Percentiles rank a stretch among this genome's conserved stretches.
Evolutionary conservation across 2,888 invertebrate species (phyloP).

Genomic region (Eupithecia exiguata): DNA sequence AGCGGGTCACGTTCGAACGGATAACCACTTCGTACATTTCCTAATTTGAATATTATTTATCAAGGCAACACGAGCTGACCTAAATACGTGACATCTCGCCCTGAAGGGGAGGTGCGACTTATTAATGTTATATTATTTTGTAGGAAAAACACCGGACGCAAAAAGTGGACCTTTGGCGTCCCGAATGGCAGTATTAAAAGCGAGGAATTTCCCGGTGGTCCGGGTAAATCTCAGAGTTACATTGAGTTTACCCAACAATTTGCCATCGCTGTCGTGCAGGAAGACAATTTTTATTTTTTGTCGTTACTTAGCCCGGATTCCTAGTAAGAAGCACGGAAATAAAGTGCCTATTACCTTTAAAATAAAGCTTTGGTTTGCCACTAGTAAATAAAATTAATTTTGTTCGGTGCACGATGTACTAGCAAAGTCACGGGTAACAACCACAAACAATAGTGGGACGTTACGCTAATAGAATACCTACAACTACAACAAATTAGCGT

Average conservation of each 20-base stretch:
- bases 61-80: slow-evolving; percentile 58
- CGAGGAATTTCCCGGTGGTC: slow-evolving; percentile 52
- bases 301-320: background rate
- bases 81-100: slow-evolving; percentile 63
- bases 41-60: slow-evolving; percentile 60
- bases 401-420: too few relatives aligned
- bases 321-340: background rate
- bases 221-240: slow-evolving; percentile 50
- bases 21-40: slow-evolving; percentile 48
- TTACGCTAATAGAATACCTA: too few relatives aligned
- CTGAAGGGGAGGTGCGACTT: slow-evolving; percentile 66
- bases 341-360: too few relatives aligned
- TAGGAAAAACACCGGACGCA: slow-evolving; percentile 61
- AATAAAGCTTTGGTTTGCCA: background rate
- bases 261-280: slow-evolving; percentile 17
- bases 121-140: slow-evolving; percentile 74
- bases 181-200: slow-evolving; percentile 73
- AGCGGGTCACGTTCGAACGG: slow-evolving; percentile 51
- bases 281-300: background rate
- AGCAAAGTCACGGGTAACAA: background rate
- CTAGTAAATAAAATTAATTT: background rate
- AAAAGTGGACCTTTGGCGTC: slow-evolving; percentile 69
- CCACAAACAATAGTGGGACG: too few relatives aligned
- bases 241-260: slow-evolving; percentile 43
- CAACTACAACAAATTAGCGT: too few relatives aligned